phyloP scores from a whole-genome alignment of 2,113 vertebrate species.

The Chloebia gouldiae region DNA sequence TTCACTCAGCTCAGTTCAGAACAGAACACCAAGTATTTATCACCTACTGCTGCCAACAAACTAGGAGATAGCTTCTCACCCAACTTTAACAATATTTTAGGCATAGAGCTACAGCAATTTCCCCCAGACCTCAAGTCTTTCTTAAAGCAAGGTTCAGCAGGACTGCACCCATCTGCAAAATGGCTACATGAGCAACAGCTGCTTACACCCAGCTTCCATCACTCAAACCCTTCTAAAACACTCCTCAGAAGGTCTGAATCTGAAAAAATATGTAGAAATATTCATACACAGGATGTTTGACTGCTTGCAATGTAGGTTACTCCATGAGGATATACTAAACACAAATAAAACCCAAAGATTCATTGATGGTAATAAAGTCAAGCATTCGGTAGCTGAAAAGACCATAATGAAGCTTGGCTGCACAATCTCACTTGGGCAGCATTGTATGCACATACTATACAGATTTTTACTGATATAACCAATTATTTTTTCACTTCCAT shows the following conservation, averaged over 20 bases:
- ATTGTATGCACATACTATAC: rapidly evolving
- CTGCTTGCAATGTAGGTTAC: background rate
- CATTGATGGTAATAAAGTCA: background rate
- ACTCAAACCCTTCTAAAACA: background rate
- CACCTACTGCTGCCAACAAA: background rate
- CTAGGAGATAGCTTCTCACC: background rate
- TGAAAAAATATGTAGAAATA: background rate
- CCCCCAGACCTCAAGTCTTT: too few species aligned
- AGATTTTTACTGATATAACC: background rate
- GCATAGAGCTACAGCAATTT: background rate
- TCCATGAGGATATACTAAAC: background rate
- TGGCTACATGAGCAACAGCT: rapidly evolving
- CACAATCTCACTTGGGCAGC: background rate
- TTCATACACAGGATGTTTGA: background rate
- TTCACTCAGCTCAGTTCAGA: background rate
- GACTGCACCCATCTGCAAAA: background rate
- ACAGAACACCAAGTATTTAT: background rate
- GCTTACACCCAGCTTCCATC: background rate
- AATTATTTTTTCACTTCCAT: background rate
- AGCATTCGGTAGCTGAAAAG: background rate
- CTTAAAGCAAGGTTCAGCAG: background rate
- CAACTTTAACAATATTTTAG: background rate
- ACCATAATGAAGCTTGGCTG: background rate
- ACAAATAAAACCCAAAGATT: background rate
- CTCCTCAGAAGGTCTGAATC: background rate